Evolutionary conservation across 2,888 invertebrate genomes (phyloP), one percentile per base, ranked within the genome.

Genomic region (Lacanobia wlatinum): DNA sequence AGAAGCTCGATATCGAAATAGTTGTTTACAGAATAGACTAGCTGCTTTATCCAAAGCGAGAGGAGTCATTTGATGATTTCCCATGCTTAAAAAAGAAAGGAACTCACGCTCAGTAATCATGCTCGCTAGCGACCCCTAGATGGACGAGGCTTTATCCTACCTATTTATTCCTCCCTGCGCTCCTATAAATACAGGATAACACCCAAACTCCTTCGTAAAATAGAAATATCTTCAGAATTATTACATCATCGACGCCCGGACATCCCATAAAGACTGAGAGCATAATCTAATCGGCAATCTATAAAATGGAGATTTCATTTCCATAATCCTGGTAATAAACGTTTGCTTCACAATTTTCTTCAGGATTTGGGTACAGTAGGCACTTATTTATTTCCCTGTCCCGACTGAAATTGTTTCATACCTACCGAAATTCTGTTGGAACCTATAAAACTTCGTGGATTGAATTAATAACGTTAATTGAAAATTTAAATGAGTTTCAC

Each of bases 261-360:
- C 73, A 84, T 60, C 62, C 61, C 59, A 78, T 83, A 79, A 83
- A 83, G 79, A 73, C 62, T 69, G 55, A 69, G 60, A 72, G 60
- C 59, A 72, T 76, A 79, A 84, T 82, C 83, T 73, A 79, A 85
- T 83, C 76, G 80, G 52, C 72, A 67, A 79, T 83, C 76, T 79
- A 85, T 75, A 85, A 85, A 85, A 83, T 83, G 80, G 73, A 74
- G 78, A 80, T 83, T 73, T 85, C 56, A 80, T 85, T 83, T 85
- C 76, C 83, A 82, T 83, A 85, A 83, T 85, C 69, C 73, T 23
- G 46, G 70, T 63, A 73, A 83, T 83, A 83, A 77, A 85, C 76
- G 76, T 80, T 80, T 83, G 62, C 82, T 81, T 73, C 53, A 73
- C 74, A 65, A 81, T 78, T 82, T 83, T 74, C 82, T 69, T 48